Evolutionary conservation across 1,140 invertebrate genomes (phyloP).

Genomic region (Macrobrachium rosenbergii): DNA sequence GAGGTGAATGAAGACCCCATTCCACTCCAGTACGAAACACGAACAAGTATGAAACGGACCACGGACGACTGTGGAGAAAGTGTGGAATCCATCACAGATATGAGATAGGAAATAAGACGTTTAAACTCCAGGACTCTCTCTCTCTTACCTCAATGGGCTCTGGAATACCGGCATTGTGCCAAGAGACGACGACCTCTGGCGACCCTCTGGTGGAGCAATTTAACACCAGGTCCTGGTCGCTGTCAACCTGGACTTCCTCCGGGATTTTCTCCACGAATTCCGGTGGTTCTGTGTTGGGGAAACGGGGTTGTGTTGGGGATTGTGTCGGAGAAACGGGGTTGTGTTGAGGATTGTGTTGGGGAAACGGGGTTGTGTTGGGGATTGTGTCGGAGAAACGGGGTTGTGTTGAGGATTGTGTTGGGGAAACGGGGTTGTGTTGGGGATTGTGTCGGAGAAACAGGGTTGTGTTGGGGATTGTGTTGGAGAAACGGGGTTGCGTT

Average conservation of each 20-base stretch:
- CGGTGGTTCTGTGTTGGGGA: slow-evolving; percentile 1
- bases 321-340: neutral
- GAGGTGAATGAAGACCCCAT: too few species aligned
- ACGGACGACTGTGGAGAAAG: too few species aligned
- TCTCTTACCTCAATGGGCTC: slow-evolving; percentile 44
- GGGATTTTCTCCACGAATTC: slow-evolving; percentile 21
- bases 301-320: neutral
- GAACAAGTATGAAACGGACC: too few species aligned
- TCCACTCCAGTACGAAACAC: too few species aligned
- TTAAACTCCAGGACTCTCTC: neutral
- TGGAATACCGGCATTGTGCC: slow-evolving; percentile 28
- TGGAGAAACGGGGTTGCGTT: neutral
- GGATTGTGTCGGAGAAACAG: neutral
- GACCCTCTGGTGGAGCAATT: slow-evolving; percentile 38
- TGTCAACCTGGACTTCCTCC: slow-evolving; percentile 15
- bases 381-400: neutral
- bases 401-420: neutral
- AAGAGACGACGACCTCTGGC: slow-evolving; percentile 30
- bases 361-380: neutral
- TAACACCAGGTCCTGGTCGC: slow-evolving; percentile 27
- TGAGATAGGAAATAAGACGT: neutral
- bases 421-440: neutral
- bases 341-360: neutral
- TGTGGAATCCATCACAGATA: neutral
- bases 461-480: neutral